A percentile compares a stretch with the other conserved stretches of the same genome.
phyloP scores from a whole-genome alignment of 2,797 vertebrate genomes.

The Leucoraja ocellata region DNA sequence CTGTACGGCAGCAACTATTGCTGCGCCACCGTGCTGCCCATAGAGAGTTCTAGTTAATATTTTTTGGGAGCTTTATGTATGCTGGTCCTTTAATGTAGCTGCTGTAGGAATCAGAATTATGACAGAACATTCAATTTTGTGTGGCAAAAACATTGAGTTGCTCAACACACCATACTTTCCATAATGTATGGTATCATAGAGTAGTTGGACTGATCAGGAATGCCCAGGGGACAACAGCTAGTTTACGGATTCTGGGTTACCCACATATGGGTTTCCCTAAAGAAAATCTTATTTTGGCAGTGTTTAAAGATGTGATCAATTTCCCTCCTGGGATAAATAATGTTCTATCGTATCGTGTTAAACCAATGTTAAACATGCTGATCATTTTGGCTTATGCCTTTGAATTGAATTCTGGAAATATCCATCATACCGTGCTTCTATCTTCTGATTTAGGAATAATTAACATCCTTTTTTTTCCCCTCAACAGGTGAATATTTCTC shows the following conservation, averaged over 20 bases:
- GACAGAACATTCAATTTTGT: neutral
- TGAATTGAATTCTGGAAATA: neutral
- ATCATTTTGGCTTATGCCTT: neutral
- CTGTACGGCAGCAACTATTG: too few relatives aligned
- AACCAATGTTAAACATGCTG: neutral
- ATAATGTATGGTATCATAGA: too few relatives aligned
- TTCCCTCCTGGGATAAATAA: too few relatives aligned
- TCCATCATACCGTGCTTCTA: neutral
- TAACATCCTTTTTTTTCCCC: neutral
- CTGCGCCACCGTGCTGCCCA: too few relatives aligned
- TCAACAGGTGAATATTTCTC: slow-evolving; percentile 27
- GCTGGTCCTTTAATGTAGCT: neutral
- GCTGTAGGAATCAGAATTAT: neutral
- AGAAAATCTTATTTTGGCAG: too few relatives aligned
- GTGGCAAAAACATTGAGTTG: neutral
- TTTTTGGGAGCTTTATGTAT: neutral
- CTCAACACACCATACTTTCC: neutral
- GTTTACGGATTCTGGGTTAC: too few relatives aligned
- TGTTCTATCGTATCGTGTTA: too few relatives aligned
- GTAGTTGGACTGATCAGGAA: neutral
- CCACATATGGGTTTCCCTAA: too few relatives aligned
- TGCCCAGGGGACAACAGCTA: neutral
- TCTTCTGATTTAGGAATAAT: neutral
- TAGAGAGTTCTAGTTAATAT: neutral
- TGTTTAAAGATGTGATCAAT: too few relatives aligned